Conservation (phyloP, 2,113 vertebrate species). For the Tylochromis polylepis region DNA sequence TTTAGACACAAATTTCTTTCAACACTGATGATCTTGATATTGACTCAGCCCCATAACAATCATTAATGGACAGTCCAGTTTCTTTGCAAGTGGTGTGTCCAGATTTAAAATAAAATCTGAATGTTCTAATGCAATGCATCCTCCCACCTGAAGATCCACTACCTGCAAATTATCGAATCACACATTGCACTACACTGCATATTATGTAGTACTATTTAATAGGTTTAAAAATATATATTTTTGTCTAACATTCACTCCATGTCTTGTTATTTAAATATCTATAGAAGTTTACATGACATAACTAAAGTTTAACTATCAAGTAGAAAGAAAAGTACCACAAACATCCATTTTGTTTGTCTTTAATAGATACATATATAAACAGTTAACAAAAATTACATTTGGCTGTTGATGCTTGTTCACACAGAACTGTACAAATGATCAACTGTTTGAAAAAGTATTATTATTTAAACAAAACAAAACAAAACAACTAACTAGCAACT, state of each 20-base stretch:
- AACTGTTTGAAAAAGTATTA: neutral
- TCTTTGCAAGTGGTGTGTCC: neutral
- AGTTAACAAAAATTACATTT: neutral
- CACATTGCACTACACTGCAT: neutral
- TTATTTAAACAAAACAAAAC: too few species aligned
- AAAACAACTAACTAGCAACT: neutral
- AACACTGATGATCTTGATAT: neutral
- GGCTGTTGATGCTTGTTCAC: neutral
- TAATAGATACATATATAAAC: neutral
- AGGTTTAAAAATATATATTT: neutral
- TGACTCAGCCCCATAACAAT: accelerated
- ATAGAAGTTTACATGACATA: accelerated
- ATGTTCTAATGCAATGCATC: neutral
- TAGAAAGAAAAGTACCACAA: neutral
- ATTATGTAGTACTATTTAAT: neutral
- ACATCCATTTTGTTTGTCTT: neutral
- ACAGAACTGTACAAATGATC: neutral
- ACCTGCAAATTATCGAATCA: accelerated
- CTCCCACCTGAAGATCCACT: neutral
- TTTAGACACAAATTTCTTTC: too few species aligned
- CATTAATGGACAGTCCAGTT: neutral
- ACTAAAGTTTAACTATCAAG: neutral
- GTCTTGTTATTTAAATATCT: neutral
- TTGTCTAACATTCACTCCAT: neutral
- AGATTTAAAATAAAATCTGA: neutral